phyloP scores from a whole-genome alignment of 2,113 vertebrate species.

The human region GRCh38 chr5:139364001-139364500 shows the following conservation, averaged over 20 bases:
- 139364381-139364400: constrained; percentile 7
- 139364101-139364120: not conserved
- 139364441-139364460: not conserved
- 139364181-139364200: not conserved
- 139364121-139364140: not conserved
- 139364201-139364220: constrained; percentile 15
- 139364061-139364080: not conserved
- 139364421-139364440: not conserved
- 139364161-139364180: constrained; percentile 27
- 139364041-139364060: constrained; percentile 10
- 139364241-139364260: not conserved
- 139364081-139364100: constrained; percentile 9
- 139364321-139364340: not conserved
- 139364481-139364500: constrained; percentile 34
- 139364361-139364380: constrained; percentile 4
- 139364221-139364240: not conserved
- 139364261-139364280: not conserved
- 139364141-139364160: constrained; percentile 27
- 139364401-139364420: not conserved
- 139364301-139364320: not conserved
- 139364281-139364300: not conserved
- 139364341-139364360: constrained; percentile 23
- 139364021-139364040: not conserved
- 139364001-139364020: not conserved
- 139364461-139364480: constrained; percentile 12